Evolutionary conservation across 2,888 invertebrate genomes (phyloP).

Genomic region (Cheilosia variabilis): DNA sequence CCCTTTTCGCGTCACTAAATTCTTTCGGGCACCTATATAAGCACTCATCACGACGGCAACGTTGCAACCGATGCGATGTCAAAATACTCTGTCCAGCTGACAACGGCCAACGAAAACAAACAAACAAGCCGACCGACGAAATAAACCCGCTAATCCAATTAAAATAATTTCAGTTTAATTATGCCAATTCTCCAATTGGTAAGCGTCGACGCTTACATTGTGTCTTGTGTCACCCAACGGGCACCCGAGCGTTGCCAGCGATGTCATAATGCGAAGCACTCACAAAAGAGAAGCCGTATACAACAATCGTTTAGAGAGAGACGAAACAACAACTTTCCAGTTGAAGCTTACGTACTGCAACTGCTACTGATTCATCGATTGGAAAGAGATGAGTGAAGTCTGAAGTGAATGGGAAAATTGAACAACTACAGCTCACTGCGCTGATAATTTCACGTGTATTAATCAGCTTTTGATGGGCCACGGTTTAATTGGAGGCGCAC

Average conservation of each 20-base stretch:
- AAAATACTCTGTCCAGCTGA: conserved; percentile 50
- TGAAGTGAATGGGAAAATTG: background rate
- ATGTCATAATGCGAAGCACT: conserved; percentile 47
- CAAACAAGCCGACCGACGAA: conserved; percentile 52
- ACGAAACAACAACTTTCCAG: conserved; percentile 39
- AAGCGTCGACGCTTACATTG: conserved; percentile 44
- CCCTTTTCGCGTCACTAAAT: conserved; percentile 69
- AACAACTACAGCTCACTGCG: background rate
- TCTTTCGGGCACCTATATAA: conserved; percentile 49
- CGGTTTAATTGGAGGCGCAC: conserved; percentile 43
- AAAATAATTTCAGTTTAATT: conserved; percentile 73
- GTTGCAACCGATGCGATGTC: conserved; percentile 51
- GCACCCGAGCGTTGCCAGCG: conserved; percentile 17
- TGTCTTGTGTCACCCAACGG: conserved; percentile 43
- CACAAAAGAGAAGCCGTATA: conserved; percentile 50
- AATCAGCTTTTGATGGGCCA: conserved; percentile 50
- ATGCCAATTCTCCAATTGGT: conserved; percentile 62
- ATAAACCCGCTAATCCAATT: conserved; percentile 66
- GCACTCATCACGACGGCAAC: conserved; percentile 17
- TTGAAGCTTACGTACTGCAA: conserved; percentile 22
- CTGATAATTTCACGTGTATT: conserved; percentile 12
- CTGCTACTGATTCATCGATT: conserved; percentile 40
- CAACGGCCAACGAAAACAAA: conserved; percentile 26
- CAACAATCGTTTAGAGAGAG: conserved; percentile 1
- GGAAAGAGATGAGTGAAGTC: background rate